Base-by-base conservation (phyloP, 2,797 vertebrate genomes). In the Naso thynnoides region DNA sequence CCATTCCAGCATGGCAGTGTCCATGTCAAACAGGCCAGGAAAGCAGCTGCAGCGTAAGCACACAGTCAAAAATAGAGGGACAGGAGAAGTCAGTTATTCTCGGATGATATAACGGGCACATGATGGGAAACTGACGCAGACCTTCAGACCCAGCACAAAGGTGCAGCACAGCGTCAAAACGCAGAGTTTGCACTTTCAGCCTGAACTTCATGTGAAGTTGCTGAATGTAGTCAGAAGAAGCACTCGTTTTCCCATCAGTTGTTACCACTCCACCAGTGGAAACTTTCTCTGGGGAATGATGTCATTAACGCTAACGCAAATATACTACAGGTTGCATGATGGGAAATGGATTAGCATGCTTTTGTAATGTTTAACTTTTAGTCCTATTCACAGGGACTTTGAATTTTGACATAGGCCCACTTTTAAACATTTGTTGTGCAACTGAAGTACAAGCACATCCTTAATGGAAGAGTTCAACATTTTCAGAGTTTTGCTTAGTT, bases 1-100 rank as follows among this genome's bases (percentile, higher is more conserved):
- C 48, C 74, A 78, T 73, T 59, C 61, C 64, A 71, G 79, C 75
- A 39, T 73, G 81, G 66, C 67, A 45, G 69, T 47, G 23, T 66
- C 56, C 57, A 61, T 65, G 73, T 66, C 62, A 61, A 81, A 65
- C 14, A 27, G 55, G 21, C 42, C 62, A 23, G n/a, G 13, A 61
- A 70, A 81, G 75, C 79, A 85, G 85, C 83, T 87, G 79, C 78
- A 36, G 44, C 48, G 18, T 66, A 62, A 71, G 59, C 33, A 54
- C 59, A 59, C 26, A 36, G 72, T 66, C 74, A 63, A 70, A 85
- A 85, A 87, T 82, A 87, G 82, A 75, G 36, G 24, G 3, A 41
- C 31, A 54, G 44, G 23, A 31, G 27, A 44, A 60, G 55, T 31
- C 19, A 4, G 21, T 45, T 48, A 60, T 48, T 31, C 36, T 44